These are phyloP conservation scores for Pocillopora verrucosa DNA, from an alignment of 64 coral and sea anemone genomes.

Conservation along the genomic window DNA sequence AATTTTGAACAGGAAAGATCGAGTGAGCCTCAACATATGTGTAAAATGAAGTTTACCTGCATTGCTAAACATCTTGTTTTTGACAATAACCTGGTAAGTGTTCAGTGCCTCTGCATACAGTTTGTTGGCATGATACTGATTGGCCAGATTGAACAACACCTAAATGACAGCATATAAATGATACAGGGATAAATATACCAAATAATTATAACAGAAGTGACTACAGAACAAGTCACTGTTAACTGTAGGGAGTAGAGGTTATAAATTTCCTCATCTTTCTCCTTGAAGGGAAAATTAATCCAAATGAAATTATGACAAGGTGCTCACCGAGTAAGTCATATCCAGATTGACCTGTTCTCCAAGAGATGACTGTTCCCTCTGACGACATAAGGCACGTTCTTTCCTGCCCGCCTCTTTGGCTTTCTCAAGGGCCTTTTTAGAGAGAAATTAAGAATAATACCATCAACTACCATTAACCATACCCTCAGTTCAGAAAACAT, in stretches of 20 bases:
- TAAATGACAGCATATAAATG: conserved; percentile 10
- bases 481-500: background rate
- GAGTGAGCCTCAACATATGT: background rate
- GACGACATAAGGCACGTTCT: conserved; percentile 84
- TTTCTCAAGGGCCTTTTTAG: conserved; percentile 82
- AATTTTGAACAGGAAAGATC: too few relatives aligned
- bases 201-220: background rate
- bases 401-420: conserved; percentile 95
- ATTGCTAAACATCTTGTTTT: conserved; percentile 99
- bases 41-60: conserved; percentile 54
- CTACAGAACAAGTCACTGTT: background rate
- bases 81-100: conserved; percentile 98
- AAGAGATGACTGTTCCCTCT: conserved; percentile 90
- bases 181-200: background rate
- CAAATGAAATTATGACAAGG: background rate
- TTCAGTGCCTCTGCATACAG: conserved; percentile 93
- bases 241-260: background rate
- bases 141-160: conserved; percentile 97
- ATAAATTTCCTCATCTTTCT: background rate
- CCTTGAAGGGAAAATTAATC: too few relatives aligned
- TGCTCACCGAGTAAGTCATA: conserved; percentile 93
- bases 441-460: background rate
- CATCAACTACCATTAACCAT: too few relatives aligned
- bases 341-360: conserved; percentile 95
- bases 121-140: conserved; percentile 90